A percentile compares a stretch with the other conserved stretches of the same genome.
Evolutionary conservation across 2,797 vertebrate species (phyloP).

Genomic region (Rhabdophis nuchalis): DNA sequence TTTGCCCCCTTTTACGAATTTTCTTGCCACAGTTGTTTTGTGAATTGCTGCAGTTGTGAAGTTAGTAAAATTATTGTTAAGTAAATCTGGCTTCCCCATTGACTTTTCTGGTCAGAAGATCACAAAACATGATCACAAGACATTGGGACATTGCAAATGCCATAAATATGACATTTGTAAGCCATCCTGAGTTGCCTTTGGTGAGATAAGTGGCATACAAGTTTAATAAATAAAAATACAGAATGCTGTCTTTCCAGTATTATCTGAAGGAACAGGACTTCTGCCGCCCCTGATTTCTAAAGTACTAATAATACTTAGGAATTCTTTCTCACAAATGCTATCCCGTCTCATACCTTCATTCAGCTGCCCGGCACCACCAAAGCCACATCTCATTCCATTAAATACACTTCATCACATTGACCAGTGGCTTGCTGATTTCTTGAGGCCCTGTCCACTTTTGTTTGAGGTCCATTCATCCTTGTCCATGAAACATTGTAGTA

Average conservation of each 20-base stretch:
- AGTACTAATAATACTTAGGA: neutral
- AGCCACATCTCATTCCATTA: neutral
- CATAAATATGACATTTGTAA: neutral
- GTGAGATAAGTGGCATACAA: neutral
- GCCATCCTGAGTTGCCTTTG: neutral
- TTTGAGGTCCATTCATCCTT: neutral
- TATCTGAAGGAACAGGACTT: neutral
- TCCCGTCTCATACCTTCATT: neutral
- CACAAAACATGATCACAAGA: neutral
- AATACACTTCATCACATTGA: neutral
- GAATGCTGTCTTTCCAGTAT: neutral
- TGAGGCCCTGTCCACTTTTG: neutral
- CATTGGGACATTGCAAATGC: neutral
- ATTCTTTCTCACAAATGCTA: neutral
- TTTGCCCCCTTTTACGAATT: neutral
- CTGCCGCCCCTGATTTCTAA: neutral
- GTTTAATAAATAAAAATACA: neutral
- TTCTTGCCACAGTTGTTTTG: neutral
- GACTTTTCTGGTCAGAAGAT: neutral
- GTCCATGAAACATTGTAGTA: neutral
- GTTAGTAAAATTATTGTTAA: neutral
- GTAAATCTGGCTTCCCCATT: neutral
- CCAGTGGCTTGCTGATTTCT: neutral
- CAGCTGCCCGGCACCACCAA: neutral
- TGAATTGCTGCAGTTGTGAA: neutral